phyloP scores from a whole-genome alignment of 2,888 invertebrate genomes.

The Thera britannica region DNA sequence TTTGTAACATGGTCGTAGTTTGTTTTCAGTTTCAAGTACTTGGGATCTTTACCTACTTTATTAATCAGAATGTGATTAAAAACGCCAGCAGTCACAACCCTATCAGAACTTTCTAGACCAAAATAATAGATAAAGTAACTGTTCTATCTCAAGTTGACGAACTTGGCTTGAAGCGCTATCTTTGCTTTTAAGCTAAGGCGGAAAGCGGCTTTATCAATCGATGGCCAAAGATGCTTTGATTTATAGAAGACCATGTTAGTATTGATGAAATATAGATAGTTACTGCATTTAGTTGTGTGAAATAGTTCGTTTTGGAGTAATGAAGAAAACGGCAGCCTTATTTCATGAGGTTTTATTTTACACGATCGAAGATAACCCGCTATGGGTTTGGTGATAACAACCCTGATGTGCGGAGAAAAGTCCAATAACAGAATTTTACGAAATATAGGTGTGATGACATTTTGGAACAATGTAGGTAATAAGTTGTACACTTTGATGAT shows the following conservation, averaged over 20 bases:
- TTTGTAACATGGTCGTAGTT: too few relatives aligned
- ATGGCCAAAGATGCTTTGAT: constrained; percentile 37
- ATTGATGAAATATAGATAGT: constrained; percentile 12
- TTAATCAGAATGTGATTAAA: too few relatives aligned
- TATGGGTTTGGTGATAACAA: not conserved
- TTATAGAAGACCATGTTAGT: constrained; percentile 32
- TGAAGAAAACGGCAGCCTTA: not conserved
- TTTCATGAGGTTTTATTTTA: not conserved
- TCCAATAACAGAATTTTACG: too few relatives aligned
- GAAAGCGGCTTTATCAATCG: constrained; percentile 28
- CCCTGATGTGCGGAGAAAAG: not conserved
- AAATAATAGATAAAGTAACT: constrained; percentile 7
- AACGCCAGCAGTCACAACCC: too few relatives aligned
- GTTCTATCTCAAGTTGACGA: constrained; percentile 13
- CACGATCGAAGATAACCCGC: not conserved
- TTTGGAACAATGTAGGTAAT: too few relatives aligned
- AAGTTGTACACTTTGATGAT: too few relatives aligned
- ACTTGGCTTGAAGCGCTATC: constrained; percentile 19
- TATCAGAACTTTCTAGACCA: not conserved
- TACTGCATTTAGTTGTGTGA: not conserved
- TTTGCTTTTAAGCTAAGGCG: constrained; percentile 19
- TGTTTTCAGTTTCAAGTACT: too few relatives aligned
- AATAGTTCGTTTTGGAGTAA: not conserved
- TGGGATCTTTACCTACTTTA: too few relatives aligned
- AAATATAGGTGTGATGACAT: too few relatives aligned